Evolutionary conservation across 2,113 vertebrate species (phyloP).

Genomic region (Orycteropus afer): DNA sequence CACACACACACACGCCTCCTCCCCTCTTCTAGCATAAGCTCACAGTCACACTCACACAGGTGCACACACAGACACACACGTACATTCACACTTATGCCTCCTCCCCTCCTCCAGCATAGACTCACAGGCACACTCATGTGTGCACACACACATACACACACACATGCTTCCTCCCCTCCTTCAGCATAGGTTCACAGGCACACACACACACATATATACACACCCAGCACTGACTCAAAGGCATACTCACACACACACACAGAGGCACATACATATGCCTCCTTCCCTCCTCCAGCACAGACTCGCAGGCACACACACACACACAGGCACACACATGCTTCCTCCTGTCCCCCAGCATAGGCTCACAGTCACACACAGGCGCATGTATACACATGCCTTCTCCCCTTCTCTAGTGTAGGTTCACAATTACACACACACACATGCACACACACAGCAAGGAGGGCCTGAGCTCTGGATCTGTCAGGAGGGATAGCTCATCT

Average conservation of each 20-base stretch:
- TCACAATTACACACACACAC: background rate
- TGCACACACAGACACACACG: background rate
- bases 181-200: background rate
- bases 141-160: background rate
- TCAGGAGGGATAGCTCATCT: background rate
- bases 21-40: background rate
- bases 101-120: background rate
- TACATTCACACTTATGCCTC: too few relatives aligned
- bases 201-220: background rate
- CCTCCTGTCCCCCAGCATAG: background rate
- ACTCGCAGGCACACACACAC: background rate
- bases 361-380: background rate
- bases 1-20: background rate
- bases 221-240: background rate
- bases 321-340: background rate
- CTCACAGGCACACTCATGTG: background rate
- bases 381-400: background rate
- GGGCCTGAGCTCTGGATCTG: conserved; percentile 40
- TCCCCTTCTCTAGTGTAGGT: background rate
- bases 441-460: background rate
- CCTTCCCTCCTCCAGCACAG: background rate
- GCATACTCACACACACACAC: background rate
- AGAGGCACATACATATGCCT: background rate
- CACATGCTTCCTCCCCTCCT: too few relatives aligned
- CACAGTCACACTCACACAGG: background rate